Percentiles rank a stretch among this genome's conserved stretches.
Conservation (phyloP, 2,113 vertebrate genomes). For the Pseudopipra pipra region DNA sequence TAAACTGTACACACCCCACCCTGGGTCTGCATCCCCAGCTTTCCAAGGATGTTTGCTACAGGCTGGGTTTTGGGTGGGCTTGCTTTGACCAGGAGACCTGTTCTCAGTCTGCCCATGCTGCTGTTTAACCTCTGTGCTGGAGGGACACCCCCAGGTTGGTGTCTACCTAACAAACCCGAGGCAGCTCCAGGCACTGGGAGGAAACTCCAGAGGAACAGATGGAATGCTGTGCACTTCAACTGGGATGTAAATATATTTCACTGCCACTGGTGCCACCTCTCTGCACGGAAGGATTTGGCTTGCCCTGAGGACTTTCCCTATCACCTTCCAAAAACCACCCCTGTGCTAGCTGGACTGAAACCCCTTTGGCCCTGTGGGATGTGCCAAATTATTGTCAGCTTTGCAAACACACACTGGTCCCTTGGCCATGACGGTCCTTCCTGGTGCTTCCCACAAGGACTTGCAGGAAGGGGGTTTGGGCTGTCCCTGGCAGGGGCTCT, state of each 20-base stretch:
- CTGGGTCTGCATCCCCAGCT: background rate
- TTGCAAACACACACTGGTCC: background rate
- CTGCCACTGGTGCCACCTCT: background rate
- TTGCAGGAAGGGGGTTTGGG: background rate
- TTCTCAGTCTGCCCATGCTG: background rate
- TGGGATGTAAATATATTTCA: background rate
- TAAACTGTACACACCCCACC: background rate
- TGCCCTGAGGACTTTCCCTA: background rate
- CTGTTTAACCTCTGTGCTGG: background rate
- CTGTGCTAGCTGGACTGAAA: background rate
- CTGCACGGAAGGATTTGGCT: background rate
- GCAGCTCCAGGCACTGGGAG: background rate
- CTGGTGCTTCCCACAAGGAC: background rate
- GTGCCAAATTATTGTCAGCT: background rate
- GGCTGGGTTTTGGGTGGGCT: background rate
- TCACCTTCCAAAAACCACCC: rapidly evolving
- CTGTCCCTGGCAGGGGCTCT: background rate
- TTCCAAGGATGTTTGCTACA: background rate
- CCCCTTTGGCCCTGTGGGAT: rapidly evolving
- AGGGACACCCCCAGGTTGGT: background rate
- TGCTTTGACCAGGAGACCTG: background rate
- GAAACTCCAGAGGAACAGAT: background rate
- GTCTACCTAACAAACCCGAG: background rate
- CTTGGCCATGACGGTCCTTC: background rate
- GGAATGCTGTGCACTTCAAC: background rate